Percentiles rank a stretch among this genome's conserved stretches.
Conservation (phyloP, 92 coral and sea anemone genomes). For the Montipora capitata region DNA sequence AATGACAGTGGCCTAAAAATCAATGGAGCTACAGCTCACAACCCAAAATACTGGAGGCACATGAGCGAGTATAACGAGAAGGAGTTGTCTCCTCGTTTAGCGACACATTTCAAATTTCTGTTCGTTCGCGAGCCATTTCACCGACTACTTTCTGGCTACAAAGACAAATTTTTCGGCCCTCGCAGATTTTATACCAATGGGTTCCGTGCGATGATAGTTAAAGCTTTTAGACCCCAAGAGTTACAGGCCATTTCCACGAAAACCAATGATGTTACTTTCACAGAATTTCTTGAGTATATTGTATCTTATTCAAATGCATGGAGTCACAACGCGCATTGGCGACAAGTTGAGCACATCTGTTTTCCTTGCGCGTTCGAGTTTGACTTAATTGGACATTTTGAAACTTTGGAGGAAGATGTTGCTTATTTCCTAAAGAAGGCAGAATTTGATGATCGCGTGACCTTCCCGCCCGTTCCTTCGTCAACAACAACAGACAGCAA, state of each 20-base stretch:
- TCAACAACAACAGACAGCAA: conserved; percentile 27
- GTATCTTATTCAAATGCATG: conserved; percentile 9
- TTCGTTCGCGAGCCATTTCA: conserved; percentile 77
- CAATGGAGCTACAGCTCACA: neutral
- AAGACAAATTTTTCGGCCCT: conserved; percentile 62
- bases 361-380: conserved; percentile 66
- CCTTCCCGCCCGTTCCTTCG: conserved; percentile 46
- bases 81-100: conserved; percentile 38
- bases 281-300: conserved; percentile 58
- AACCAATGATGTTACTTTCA: conserved; percentile 57
- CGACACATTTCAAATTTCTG: conserved; percentile 53
- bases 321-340: conserved; percentile 65
- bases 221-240: conserved; percentile 25
- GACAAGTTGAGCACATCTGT: conserved; percentile 44
- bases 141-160: conserved; percentile 62
- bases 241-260: neutral
- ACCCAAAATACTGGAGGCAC: conserved; percentile 33
- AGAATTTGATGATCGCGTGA: conserved; percentile 61
- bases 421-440: conserved; percentile 50
- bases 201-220: conserved; percentile 25
- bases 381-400: conserved; percentile 67
- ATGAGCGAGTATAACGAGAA: conserved; percentile 33
- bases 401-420: conserved; percentile 60
- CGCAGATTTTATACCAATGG: conserved; percentile 32
- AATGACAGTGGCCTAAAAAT: conserved; percentile 11